Conservation (phyloP, 2,797 vertebrate genomes). For the Tiaroga cobitis region DNA sequence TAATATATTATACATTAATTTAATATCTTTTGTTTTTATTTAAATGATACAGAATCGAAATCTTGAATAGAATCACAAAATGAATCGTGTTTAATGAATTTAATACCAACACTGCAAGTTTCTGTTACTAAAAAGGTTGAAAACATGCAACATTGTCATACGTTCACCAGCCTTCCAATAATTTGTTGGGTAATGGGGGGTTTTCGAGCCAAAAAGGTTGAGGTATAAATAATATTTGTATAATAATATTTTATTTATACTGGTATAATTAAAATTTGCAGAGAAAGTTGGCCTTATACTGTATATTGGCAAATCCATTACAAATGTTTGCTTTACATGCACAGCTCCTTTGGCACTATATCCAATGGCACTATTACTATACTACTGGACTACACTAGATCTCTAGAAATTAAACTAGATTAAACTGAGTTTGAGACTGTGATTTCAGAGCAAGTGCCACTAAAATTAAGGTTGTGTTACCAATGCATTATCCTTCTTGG, state of each 20-base stretch:
- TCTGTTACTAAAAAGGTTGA: too few species aligned
- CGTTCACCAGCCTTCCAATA: neutral
- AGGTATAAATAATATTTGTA: too few species aligned
- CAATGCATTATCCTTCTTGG: constrained; percentile 15
- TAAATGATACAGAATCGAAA: too few species aligned
- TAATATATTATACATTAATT: too few species aligned
- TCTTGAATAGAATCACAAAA: too few species aligned
- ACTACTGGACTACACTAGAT: neutral
- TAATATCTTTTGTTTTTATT: too few species aligned
- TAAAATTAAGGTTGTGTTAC: neutral
- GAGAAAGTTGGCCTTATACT: neutral
- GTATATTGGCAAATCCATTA: neutral
- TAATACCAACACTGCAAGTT: too few species aligned
- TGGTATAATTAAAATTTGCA: neutral
- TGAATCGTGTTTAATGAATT: too few species aligned
- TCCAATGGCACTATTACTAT: neutral
- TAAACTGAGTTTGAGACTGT: neutral
- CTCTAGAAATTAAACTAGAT: too few species aligned
- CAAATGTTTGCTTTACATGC: neutral
- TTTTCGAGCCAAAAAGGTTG: too few species aligned
- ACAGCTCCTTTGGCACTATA: neutral
- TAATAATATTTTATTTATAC: neutral
- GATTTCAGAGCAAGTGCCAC: neutral
- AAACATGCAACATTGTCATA: neutral
- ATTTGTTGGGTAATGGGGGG: too few species aligned